Conservation (phyloP, 2,113 vertebrate species). For the Hypomesus transpacificus region DNA sequence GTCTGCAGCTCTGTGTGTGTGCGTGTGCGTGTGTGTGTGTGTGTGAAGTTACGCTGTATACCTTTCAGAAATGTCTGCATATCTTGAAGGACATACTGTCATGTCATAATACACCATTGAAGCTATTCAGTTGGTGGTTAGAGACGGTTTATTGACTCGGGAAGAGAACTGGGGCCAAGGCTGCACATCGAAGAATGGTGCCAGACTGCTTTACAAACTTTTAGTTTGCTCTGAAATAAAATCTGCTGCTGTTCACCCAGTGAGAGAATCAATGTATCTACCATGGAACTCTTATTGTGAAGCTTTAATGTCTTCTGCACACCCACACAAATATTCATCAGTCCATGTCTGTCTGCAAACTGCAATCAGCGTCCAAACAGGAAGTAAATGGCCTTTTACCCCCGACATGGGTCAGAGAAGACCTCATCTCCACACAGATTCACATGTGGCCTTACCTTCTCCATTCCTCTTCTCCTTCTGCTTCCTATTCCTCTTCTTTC, state of each 20-base stretch:
- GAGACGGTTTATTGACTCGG: too few relatives aligned
- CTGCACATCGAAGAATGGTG: too few relatives aligned
- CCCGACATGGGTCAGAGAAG: background rate
- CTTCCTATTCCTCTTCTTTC: background rate
- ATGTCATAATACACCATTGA: too few relatives aligned
- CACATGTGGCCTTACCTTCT: background rate
- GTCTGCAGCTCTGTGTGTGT: background rate
- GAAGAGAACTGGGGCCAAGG: too few relatives aligned
- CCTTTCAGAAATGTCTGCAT: too few relatives aligned
- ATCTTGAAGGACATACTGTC: background rate
- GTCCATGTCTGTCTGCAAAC: constrained; percentile 8
- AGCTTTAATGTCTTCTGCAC: background rate
- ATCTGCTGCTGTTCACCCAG: too few relatives aligned
- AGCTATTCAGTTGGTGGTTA: too few relatives aligned
- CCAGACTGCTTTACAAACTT: too few relatives aligned
- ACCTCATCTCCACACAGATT: background rate
- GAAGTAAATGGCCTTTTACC: background rate
- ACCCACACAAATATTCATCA: background rate
- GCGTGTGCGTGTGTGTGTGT: constrained; percentile 10
- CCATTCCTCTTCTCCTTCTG: background rate
- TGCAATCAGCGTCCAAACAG: constrained; percentile 3
- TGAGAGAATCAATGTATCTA: too few relatives aligned
- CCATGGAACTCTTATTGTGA: too few relatives aligned
- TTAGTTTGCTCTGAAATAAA: too few relatives aligned
- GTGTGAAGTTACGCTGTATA: background rate